These are phyloP conservation scores for Epistrophe grossulariae DNA, from an alignment of 2,888 invertebrate genomes.

Conservation along the genomic window DNA sequence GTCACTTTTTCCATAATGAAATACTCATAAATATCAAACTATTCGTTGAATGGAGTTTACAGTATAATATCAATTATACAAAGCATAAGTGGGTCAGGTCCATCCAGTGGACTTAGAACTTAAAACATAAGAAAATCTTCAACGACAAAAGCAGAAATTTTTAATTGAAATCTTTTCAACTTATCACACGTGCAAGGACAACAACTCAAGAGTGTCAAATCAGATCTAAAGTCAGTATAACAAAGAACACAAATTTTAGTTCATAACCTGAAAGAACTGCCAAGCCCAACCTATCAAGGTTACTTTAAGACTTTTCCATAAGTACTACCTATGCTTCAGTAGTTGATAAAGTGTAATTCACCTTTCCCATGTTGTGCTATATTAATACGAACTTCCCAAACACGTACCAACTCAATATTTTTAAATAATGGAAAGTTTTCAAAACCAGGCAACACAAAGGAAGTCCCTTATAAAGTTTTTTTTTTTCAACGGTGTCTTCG, in stretches of 20 bases:
- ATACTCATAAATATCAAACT: slow-evolving; percentile 9
- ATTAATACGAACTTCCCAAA: background rate
- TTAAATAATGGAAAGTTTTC: background rate
- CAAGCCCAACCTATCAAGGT: background rate
- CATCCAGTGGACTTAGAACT: background rate
- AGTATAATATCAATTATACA: background rate
- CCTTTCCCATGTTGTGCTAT: background rate
- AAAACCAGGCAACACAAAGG: background rate
- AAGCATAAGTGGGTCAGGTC: background rate
- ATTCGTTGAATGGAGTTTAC: background rate
- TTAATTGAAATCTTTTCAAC: background rate
- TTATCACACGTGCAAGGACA: background rate
- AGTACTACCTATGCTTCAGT: background rate
- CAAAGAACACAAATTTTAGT: no score
- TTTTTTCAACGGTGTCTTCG: background rate
- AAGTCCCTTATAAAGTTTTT: background rate
- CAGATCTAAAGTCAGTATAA: no score
- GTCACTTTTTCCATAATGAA: background rate
- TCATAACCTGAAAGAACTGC: background rate
- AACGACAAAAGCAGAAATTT: background rate
- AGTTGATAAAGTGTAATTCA: background rate
- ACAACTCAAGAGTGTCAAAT: background rate
- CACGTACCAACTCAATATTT: background rate
- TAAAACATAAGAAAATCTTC: background rate
- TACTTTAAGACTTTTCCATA: background rate